A percentile compares a stretch with the other conserved stretches of the same genome.
phyloP scores from a whole-genome alignment of 2,888 invertebrate species.

The Mesorhabditis belari region DNA sequence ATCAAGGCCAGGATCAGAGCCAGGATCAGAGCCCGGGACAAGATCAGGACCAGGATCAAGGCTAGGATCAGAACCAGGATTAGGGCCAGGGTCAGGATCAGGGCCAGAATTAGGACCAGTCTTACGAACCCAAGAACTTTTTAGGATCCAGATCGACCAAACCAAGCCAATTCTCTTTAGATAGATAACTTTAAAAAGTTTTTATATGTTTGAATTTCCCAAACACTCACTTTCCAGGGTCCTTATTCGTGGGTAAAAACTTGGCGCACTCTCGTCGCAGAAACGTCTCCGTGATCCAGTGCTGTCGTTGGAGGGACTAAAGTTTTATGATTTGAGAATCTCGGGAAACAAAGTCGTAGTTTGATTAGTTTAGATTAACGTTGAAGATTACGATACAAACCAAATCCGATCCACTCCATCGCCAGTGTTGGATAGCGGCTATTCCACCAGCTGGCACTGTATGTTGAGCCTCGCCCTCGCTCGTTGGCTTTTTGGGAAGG shows the following conservation, averaged over 20 bases:
- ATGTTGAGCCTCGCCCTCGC: background rate
- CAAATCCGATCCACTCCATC: background rate
- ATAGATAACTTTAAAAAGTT: background rate
- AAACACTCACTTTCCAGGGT: slow-evolving; percentile 37
- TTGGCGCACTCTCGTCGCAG: slow-evolving; percentile 77
- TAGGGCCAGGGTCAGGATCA: no score
- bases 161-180: background rate
- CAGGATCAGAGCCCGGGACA: no score
- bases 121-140: no score
- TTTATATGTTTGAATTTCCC: no score
- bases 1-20: no score
- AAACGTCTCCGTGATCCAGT: slow-evolving; percentile 84
- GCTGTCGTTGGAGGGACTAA: slow-evolving; percentile 30
- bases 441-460: background rate
- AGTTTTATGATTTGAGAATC: no score
- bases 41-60: no score
- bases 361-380: background rate
- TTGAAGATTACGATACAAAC: background rate
- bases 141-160: background rate
- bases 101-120: no score
- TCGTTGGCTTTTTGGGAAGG: background rate
- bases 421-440: background rate
- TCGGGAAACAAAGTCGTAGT: slow-evolving; percentile 21
- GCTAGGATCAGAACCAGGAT: no score
- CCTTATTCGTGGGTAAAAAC: slow-evolving; percentile 37